A percentile compares a stretch with the other conserved stretches of the same genome.
These are phyloP conservation scores for Catharus bicknelli DNA, from an alignment of 2,113 vertebrate species.

Conservation along the genomic window DNA sequence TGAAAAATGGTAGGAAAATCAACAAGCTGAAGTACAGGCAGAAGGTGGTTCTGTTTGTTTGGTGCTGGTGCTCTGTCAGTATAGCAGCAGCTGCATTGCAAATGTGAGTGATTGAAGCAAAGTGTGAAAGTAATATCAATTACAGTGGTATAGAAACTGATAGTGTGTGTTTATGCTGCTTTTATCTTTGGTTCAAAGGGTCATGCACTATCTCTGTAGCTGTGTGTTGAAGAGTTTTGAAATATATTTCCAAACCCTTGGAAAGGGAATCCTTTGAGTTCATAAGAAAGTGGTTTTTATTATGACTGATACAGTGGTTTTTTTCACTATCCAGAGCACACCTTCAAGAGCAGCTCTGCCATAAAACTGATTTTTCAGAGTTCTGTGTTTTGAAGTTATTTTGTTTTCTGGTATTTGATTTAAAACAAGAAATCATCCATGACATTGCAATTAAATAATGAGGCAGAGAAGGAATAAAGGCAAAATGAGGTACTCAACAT, in stretches of 20 bases:
- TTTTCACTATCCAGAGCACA: neutral
- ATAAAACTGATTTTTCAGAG: neutral
- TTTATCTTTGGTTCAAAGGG: neutral
- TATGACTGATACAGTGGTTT: neutral
- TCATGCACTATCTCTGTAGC: rapidly evolving
- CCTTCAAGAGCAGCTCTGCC: neutral
- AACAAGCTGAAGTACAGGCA: neutral
- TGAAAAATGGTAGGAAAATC: neutral
- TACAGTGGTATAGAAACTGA: neutral
- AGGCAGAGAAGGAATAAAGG: neutral
- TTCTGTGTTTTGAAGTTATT: neutral
- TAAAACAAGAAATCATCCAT: conserved; percentile 14
- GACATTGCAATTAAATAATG: conserved; percentile 28
- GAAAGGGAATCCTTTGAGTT: neutral
- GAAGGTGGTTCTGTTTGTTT: neutral
- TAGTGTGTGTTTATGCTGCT: neutral
- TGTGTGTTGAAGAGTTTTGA: neutral
- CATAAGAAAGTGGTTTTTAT: neutral
- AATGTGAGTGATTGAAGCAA: neutral
- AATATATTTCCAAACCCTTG: neutral
- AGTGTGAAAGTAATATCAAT: neutral
- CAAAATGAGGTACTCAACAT: conserved; percentile 1
- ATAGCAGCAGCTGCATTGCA: neutral
- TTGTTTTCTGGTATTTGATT: conserved; percentile 25
- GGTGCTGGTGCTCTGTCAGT: neutral